phyloP scores from a whole-genome alignment of 2,113 vertebrate species.

The Gymnogyps californianus region DNA sequence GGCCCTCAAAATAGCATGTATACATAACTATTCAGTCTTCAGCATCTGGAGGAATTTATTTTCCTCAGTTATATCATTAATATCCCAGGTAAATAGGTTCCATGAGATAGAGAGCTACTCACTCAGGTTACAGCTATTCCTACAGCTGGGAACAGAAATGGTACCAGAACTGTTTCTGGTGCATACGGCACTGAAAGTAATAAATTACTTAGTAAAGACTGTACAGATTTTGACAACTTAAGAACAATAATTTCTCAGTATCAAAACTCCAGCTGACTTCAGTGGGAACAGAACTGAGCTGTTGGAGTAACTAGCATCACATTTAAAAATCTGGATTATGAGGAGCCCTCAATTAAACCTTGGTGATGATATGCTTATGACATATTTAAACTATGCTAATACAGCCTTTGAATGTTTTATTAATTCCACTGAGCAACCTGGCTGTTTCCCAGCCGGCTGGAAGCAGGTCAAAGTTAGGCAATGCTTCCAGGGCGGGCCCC shows the following conservation, averaged over 20 bases:
- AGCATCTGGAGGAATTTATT: background rate
- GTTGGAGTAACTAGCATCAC: background rate
- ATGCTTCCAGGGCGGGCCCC: background rate
- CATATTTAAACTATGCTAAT: background rate
- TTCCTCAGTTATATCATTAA: background rate
- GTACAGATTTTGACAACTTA: background rate
- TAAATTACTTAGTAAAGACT: background rate
- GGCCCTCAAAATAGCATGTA: background rate
- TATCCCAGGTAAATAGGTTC: background rate
- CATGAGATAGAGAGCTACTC: background rate
- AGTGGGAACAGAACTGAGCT: background rate
- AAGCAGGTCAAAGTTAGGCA: constrained; percentile 5
- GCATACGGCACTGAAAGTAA: background rate
- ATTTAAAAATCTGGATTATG: background rate
- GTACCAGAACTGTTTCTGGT: background rate
- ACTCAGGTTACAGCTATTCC: background rate
- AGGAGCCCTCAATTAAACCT: background rate
- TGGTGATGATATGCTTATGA: background rate
- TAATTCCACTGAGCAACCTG: background rate
- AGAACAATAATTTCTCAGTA: background rate
- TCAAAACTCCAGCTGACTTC: background rate
- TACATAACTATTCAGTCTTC: background rate
- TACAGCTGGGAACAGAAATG: background rate
- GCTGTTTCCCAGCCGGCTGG: background rate
- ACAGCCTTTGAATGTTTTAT: background rate